phyloP scores from a whole-genome alignment of 2,888 invertebrate species.

The Oscheius onirici region DNA sequence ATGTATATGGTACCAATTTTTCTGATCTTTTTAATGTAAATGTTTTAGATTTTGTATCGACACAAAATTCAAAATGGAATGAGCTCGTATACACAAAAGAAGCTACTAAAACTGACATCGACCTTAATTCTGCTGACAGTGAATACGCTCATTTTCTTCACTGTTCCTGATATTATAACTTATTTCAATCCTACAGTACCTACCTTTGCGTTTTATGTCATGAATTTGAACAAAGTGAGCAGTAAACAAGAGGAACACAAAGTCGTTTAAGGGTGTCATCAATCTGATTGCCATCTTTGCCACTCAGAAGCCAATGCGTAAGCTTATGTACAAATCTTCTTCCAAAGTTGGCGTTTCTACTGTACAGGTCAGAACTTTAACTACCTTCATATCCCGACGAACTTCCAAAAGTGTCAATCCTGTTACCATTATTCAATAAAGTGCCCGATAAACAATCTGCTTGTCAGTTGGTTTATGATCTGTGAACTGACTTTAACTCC shows the following conservation, averaged over 20 bases:
- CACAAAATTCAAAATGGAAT: slow-evolving; percentile 9
- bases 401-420: not conserved
- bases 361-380: not conserved
- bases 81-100: slow-evolving; percentile 15
- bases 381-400: not conserved
- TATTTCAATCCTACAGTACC: slow-evolving; percentile 42
- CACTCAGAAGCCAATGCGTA: slow-evolving; percentile 48
- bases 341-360: slow-evolving; percentile 2
- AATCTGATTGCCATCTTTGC: slow-evolving; percentile 47
- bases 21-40: too few species aligned
- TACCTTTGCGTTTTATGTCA: slow-evolving; percentile 47
- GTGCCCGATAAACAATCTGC: slow-evolving; percentile 3
- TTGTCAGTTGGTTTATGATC: not conserved
- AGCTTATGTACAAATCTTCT: slow-evolving; percentile 35
- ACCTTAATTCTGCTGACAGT: slow-evolving; percentile 47
- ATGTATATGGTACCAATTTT: slow-evolving; percentile 52
- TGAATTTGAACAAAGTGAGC: slow-evolving; percentile 57
- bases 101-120: slow-evolving; percentile 42
- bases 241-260: not conserved
- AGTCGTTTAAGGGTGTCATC: slow-evolving; percentile 41
- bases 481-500: not conserved
- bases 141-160: slow-evolving; percentile 46
- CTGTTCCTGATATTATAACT: slow-evolving; percentile 45
- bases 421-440: not conserved
- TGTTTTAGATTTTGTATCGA: not conserved